Evolutionary conservation across 2,113 vertebrate genomes (phyloP).

Genomic region (Crocuta crocuta): DNA sequence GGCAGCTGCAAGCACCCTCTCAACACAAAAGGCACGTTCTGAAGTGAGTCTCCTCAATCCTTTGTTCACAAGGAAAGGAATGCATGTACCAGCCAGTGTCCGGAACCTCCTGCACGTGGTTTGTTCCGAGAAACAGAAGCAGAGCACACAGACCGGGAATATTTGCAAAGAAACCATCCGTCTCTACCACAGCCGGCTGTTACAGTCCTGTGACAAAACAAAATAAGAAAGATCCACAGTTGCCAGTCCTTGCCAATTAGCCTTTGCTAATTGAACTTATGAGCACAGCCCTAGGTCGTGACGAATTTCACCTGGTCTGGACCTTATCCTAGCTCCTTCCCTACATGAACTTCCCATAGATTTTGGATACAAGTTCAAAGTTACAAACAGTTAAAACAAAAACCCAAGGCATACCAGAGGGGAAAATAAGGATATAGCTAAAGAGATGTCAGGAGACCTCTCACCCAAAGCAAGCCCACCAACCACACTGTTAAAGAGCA

Average conservation of each 20-base stretch:
- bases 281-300: neutral
- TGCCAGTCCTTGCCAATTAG: neutral
- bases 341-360: neutral
- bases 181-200: neutral
- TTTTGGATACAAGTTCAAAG: conserved; percentile 30
- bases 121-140: neutral
- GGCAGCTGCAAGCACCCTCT: neutral
- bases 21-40: neutral
- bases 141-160: neutral
- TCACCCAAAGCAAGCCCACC: neutral
- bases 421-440: neutral
- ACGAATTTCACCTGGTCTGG: neutral
- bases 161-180: neutral
- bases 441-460: neutral
- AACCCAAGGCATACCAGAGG: neutral
- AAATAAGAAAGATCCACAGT: neutral
- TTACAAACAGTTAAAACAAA: neutral
- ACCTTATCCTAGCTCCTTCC: neutral
- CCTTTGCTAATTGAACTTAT: neutral
- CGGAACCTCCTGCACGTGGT: neutral
- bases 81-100: neutral
- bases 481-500: neutral
- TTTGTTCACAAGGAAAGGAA: neutral
- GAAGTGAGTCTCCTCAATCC: neutral
- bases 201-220: neutral